Evolutionary conservation across 2,797 vertebrate species (phyloP).

Genomic region (Alcedo atthis): DNA sequence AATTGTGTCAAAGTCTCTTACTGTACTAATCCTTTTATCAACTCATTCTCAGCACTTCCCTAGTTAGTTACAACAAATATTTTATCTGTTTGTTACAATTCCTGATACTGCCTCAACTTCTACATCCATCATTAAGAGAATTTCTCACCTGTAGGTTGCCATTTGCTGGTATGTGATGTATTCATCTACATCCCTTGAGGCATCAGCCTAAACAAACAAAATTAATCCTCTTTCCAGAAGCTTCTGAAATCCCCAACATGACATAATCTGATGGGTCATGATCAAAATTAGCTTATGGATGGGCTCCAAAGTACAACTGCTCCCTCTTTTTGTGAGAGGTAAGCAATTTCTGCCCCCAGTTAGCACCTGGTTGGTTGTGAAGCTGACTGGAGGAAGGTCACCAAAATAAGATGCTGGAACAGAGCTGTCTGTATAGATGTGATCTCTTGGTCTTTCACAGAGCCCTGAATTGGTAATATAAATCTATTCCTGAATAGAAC

Average conservation of each 20-base stretch:
- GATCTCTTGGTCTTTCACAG: neutral
- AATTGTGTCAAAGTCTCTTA: neutral
- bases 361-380: neutral
- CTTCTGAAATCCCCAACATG: neutral
- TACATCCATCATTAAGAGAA: neutral
- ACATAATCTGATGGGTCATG: neutral
- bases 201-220: neutral
- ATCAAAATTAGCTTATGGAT: neutral
- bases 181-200: neutral
- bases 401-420: neutral
- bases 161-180: fast-evolving
- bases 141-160: neutral
- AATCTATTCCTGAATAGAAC: neutral
- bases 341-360: neutral
- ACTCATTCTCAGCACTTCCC: neutral
- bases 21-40: neutral
- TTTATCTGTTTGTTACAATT: neutral
- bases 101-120: neutral
- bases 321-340: neutral
- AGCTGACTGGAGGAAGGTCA: neutral
- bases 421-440: neutral
- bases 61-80: neutral
- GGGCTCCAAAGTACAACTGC: neutral
- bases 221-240: neutral
- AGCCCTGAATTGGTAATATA: neutral